Evolutionary conservation across 2,888 invertebrate genomes (phyloP).

Genomic region (Volucella bombylans): DNA sequence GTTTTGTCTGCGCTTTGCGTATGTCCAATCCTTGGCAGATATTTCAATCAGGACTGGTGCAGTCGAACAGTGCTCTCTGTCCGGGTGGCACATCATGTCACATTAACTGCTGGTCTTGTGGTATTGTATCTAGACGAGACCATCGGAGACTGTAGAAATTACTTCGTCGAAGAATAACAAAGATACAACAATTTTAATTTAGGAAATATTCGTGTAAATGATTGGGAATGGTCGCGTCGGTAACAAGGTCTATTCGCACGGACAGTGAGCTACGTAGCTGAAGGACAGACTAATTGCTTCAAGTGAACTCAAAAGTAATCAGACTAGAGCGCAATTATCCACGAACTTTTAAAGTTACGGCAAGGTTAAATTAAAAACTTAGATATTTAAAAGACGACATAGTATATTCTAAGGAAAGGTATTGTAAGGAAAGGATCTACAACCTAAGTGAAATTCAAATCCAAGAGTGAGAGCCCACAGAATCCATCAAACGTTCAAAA

Average conservation of each 20-base stretch:
- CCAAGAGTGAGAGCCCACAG: too few species aligned
- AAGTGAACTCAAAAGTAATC: constrained; percentile 11
- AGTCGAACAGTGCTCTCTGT: constrained; percentile 29
- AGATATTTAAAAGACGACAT: too few species aligned
- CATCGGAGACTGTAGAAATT: constrained; percentile 39
- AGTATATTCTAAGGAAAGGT: too few species aligned
- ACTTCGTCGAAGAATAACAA: constrained; percentile 35
- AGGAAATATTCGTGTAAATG: constrained; percentile 55
- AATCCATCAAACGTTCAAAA: too few species aligned
- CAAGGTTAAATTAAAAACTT: background rate
- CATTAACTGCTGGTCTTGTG: constrained; percentile 5
- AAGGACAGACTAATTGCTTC: constrained; percentile 49
- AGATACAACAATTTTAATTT: constrained; percentile 63
- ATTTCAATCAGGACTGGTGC: constrained; percentile 60
- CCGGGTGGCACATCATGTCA: constrained; percentile 44
- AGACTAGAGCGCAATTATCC: background rate
- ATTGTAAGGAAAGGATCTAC: too few species aligned
- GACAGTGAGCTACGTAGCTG: background rate
- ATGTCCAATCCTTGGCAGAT: constrained; percentile 60
- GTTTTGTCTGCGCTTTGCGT: constrained; percentile 60
- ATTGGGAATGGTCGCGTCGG: constrained; percentile 22
- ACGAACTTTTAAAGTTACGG: background rate
- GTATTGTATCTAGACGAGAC: constrained; percentile 36
- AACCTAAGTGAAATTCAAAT: too few species aligned
- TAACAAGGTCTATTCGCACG: background rate